Evolutionary conservation across 2,113 vertebrate genomes (phyloP).

Genomic region (Pelvicachromis taeniatus): DNA sequence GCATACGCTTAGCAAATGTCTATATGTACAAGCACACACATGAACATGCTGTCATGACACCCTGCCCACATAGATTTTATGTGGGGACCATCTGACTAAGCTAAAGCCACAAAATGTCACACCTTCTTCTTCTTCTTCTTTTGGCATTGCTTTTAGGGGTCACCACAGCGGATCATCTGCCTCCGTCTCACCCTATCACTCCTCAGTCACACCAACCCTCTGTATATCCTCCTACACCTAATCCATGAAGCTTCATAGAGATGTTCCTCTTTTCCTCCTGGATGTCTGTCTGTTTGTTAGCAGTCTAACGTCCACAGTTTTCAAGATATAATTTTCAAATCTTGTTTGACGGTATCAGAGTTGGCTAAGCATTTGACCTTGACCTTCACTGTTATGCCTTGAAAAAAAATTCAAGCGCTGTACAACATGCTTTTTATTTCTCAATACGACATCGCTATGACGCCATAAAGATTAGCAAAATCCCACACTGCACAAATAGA

Average conservation of each 20-base stretch:
- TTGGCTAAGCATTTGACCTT: not conserved
- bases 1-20: not conserved
- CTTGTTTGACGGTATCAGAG: not conserved
- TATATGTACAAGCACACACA: not conserved
- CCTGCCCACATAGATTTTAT: slow-evolving; percentile 31
- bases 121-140: not conserved
- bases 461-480: not conserved
- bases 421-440: not conserved
- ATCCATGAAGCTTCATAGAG: not conserved
- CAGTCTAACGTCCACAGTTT: not conserved
- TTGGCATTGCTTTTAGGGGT: not conserved
- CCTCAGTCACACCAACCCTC: not conserved
- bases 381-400: not conserved
- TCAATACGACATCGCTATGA: not conserved
- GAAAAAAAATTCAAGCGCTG: not conserved
- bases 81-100: slow-evolving; percentile 4
- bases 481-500: not conserved
- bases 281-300: not conserved
- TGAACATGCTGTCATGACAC: slow-evolving; percentile 17
- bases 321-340: not conserved
- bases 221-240: not conserved
- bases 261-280: not conserved
- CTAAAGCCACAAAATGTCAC: not conserved
- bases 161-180: not conserved
- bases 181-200: not conserved